Conservation (phyloP, 2,113 vertebrate species). For the Megaleporinus macrocephalus region DNA sequence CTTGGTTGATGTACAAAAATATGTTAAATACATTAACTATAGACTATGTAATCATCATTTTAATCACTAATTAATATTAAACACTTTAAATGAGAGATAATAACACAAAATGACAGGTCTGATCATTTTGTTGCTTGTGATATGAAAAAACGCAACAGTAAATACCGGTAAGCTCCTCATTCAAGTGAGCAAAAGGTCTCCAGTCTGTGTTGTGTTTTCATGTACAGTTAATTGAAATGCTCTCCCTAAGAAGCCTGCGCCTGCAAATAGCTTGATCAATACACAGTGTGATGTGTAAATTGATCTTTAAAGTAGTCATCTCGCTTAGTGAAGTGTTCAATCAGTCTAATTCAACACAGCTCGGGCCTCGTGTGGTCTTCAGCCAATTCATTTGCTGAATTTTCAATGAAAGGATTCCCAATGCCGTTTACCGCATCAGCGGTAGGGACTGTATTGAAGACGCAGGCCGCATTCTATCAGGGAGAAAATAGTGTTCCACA, state of each 20-base stretch:
- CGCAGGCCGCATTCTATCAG: not conserved
- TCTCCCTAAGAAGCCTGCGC: conserved; percentile 41
- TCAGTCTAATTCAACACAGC: conserved; percentile 56
- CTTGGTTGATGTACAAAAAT: not conserved
- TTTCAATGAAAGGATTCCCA: conserved; percentile 63
- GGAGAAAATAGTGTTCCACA: not conserved
- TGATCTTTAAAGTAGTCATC: conserved; percentile 60
- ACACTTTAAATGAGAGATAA: not conserved
- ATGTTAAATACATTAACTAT: not conserved
- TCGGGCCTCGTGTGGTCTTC: conserved; percentile 53
- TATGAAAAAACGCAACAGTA: not conserved
- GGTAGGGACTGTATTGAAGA: conserved; percentile 23
- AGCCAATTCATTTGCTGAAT: conserved; percentile 61
- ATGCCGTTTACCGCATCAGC: conserved; percentile 44
- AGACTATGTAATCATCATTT: not conserved
- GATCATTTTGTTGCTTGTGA: not conserved
- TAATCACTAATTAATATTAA: not conserved
- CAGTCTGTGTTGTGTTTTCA: conserved; percentile 4
- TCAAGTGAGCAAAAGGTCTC: not conserved
- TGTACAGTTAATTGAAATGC: conserved; percentile 56
- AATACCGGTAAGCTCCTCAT: not conserved
- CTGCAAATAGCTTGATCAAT: conserved; percentile 58
- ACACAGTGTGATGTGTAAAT: conserved; percentile 61
- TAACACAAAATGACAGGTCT: not conserved
- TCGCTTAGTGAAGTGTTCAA: conserved; percentile 62